Conservation (phyloP, 2,797 vertebrate species). For the Crocodylus rhombifer region DNA sequence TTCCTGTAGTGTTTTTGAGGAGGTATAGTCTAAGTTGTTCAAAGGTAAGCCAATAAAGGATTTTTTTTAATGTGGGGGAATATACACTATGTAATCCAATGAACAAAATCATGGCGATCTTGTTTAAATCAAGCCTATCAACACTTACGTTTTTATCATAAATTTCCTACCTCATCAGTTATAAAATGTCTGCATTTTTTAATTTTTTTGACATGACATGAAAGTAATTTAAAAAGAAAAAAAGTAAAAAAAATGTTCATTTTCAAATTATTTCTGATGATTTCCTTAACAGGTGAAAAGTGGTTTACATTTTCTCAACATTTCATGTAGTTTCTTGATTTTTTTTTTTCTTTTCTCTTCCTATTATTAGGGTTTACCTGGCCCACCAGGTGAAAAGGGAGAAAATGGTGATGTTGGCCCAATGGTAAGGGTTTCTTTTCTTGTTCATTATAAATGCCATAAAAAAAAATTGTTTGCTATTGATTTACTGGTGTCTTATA, state of each 20-base stretch:
- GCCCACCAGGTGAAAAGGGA: constrained; percentile 97
- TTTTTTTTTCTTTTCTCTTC: background rate
- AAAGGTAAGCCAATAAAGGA: too few species aligned
- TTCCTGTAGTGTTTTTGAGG: background rate
- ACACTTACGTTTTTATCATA: fast-evolving
- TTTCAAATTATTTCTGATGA: background rate
- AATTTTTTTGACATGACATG: background rate
- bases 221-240: background rate
- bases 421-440: constrained; percentile 86
- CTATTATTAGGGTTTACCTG: constrained; percentile 90
- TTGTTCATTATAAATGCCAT: background rate
- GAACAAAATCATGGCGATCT: background rate
- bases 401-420: constrained; percentile 98
- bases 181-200: background rate
- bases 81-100: background rate
- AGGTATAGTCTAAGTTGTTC: too few species aligned
- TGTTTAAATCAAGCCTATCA: background rate
- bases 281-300: background rate
- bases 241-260: background rate
- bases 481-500: background rate
- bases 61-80: background rate
- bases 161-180: background rate
- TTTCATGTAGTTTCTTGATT: background rate
- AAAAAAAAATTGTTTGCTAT: fast-evolving
- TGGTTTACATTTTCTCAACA: background rate